Base-by-base conservation (phyloP, 1,140 invertebrate species). In the Macrocentrus cingulum region DNA sequence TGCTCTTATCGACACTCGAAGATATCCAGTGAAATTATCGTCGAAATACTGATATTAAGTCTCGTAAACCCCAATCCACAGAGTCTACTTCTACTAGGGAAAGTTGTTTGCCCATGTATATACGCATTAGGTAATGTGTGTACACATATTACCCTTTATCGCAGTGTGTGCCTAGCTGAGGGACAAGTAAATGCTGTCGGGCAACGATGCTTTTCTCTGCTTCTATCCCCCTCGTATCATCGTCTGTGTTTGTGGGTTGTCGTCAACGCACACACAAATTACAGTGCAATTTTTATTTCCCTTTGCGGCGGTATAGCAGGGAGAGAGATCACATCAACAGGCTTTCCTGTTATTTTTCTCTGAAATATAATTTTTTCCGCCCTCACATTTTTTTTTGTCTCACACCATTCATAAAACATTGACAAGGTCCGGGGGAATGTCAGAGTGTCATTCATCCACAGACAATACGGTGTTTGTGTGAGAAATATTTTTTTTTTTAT, bases 1-100 rank as follows among this genome's bases (percentile, higher is more conserved):
- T 60, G 60, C 50, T 60, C 65, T 72, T 75, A 74, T 69, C 75
- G 73, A 66, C 68, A 69, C 62, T 61, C 64, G 29, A 64, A 69
- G 64, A 64, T 67, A 70, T 61, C 64, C 59, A 41, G 48, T 59
- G 60, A 64, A 73, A 74, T 75, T 75, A 69, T 68, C 60, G 52
- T 65, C 49, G 60, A 69, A 76, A 76, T 71, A 72, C 71, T 66
- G 67, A 76, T 72, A 76, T 76, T 75, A 76, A 74, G 71, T 74
- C 70, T 70, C 73, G 56, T 70, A 74, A 75, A 69, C 66, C 69
- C 66, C 59, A 64, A 62, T 45, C 53, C 52, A 62, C 60, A 72
- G n/a, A n/a, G n/a, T n/a, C n/a, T n/a, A n/a, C n/a, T n/a, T n/a
- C n/a, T n/a, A n/a, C n/a, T n/a, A n/a, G n/a, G n/a, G n/a, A n/a